Conservation (phyloP, 2,113 vertebrate species). For the Murina feae region DNA sequence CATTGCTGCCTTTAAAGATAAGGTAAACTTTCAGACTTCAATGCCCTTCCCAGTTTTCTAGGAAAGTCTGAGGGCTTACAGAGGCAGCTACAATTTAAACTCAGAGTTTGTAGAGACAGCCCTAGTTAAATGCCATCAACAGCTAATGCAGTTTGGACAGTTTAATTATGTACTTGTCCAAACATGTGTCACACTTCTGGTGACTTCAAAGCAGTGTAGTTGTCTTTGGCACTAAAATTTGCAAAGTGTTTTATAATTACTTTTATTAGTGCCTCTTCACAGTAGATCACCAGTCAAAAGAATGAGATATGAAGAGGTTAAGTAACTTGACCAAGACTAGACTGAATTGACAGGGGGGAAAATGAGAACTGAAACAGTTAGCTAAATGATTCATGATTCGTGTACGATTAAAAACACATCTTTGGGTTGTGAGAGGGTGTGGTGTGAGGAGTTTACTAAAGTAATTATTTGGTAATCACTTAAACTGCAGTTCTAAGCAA, state of each 20-base stretch:
- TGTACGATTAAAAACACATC: constrained; percentile 32
- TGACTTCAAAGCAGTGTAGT: constrained; percentile 64
- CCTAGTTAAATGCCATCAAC: constrained; percentile 64
- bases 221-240: constrained; percentile 68
- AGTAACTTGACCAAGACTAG: constrained; percentile 62
- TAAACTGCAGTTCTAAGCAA: not conserved
- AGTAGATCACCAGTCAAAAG: constrained; percentile 40
- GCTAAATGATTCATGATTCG: constrained; percentile 41
- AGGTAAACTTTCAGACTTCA: not conserved
- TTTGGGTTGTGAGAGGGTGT: not conserved
- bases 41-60: not conserved
- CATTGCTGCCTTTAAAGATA: not conserved
- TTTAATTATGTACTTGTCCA: constrained; percentile 76
- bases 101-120: constrained; percentile 42
- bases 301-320: constrained; percentile 68
- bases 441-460: not conserved
- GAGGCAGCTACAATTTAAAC: constrained; percentile 46
- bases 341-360: constrained; percentile 52
- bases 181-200: constrained; percentile 64
- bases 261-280: constrained; percentile 63
- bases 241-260: constrained; percentile 71
- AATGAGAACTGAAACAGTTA: constrained; percentile 57
- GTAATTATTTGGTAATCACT: constrained; percentile 45
- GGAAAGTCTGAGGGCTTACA: not conserved
- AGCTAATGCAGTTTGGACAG: constrained; percentile 74